Percentiles rank a stretch among this genome's conserved stretches.
Evolutionary conservation across 2,797 vertebrate genomes (phyloP).

Genomic region (Falco cherrug): DNA sequence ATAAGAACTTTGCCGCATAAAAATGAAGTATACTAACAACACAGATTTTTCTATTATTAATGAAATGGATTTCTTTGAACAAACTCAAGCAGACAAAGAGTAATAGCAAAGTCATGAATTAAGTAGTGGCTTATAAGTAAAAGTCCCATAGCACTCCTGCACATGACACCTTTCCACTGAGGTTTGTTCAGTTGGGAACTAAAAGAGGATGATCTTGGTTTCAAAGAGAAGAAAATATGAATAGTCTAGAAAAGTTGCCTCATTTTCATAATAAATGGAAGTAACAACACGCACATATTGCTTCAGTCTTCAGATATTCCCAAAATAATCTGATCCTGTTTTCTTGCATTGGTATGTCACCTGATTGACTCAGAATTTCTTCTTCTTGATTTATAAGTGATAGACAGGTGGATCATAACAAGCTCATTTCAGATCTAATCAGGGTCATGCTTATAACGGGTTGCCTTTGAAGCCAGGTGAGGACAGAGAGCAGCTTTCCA

Average conservation of each 20-base stretch:
- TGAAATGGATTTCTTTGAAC: conserved; percentile 75
- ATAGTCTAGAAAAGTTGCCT: conserved; percentile 7
- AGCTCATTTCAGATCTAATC: not conserved
- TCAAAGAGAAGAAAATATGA: conserved; percentile 34
- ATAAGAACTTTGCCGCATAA: conserved; percentile 28
- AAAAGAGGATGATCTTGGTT: not conserved
- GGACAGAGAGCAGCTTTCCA: not conserved
- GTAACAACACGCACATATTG: not conserved
- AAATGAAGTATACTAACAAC: conserved; percentile 54
- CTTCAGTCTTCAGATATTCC: not conserved
- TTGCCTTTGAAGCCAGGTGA: not conserved
- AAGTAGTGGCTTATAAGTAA: conserved; percentile 82
- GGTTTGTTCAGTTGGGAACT: not conserved
- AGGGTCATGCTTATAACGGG: not conserved
- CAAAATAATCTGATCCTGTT: not conserved
- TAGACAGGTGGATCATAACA: not conserved
- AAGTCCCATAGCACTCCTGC: conserved; percentile 9
- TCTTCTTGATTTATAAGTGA: not conserved
- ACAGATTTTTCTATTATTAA: conserved; percentile 84
- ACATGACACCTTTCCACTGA: conserved; percentile 12
- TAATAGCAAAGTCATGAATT: conserved; percentile 84
- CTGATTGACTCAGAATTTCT: not conserved
- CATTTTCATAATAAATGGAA: not conserved
- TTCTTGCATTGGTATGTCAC: not conserved
- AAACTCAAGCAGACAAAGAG: conserved; percentile 80